Base-by-base conservation (phyloP, 2,888 invertebrate genomes). In the Schizaphis graminum region DNA sequence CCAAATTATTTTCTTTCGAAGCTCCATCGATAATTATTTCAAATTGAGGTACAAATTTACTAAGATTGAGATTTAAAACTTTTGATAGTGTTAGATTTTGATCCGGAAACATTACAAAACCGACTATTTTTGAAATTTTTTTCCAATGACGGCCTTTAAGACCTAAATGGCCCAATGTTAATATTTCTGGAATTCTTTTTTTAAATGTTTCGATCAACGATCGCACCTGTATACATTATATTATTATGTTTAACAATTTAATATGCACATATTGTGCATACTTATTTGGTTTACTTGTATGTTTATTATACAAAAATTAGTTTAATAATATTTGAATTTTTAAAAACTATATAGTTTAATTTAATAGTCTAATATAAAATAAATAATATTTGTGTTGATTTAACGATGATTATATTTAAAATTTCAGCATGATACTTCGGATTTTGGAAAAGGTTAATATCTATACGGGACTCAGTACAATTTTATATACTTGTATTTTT, bases 121-220 rank as follows among this genome's bases (percentile, higher is more conserved):
- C 99, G 95, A 99, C 98, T 94, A 99, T 98, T 95, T 99, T 99
- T 0, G 99, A 99, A 10, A 99, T 97, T 96, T 98, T 97, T 95
- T 98, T 98, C 99, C 99, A 99, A 96, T 99, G 99, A 0, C 98
- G 97, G 0, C 96, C 97, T 95, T 98, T 98, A 97, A 99, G 97
- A 92, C 99, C 99, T 0, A 99, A 99, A 96, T 99, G 99, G 86
- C 99, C 99, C 44, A 99, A 96, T 0, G 99, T 99, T 95, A 98
- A 97, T 67, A 99, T 97, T 35, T 99, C 97, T 0, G 99, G 98
- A 97, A 99, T 96, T 95, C 98, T 97, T 26, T 97, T 97, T 95
- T 98, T 98, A 96, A 99, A 99, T 8, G 97, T 97, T 95, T 99
- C 99, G 95, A 99, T 53, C 11, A 28, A 41, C 16, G 16, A 13